phyloP scores from a whole-genome alignment of 2,113 vertebrate genomes.

The Leiothrix lutea region DNA sequence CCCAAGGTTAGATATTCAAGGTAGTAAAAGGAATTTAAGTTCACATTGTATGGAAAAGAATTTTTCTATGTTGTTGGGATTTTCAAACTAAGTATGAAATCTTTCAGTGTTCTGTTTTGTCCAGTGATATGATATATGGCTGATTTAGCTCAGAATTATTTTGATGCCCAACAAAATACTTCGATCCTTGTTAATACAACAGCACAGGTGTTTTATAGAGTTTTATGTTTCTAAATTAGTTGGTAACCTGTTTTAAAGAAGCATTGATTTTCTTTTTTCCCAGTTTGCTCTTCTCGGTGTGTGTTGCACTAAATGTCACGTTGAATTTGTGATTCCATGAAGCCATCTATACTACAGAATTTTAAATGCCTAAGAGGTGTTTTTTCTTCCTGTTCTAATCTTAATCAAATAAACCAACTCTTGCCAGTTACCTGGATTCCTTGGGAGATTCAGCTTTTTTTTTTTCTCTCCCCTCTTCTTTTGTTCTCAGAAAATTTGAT shows the following conservation, averaged over 20 bases:
- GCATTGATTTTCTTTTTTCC: conserved; percentile 36
- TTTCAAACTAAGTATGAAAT: neutral
- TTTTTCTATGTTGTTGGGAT: neutral
- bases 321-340: conserved; percentile 48
- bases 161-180: neutral
- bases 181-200: neutral
- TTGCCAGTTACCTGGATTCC: conserved; percentile 24
- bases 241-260: conserved; percentile 53
- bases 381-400: conserved; percentile 1
- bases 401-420: neutral
- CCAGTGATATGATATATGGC: neutral
- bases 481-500: neutral
- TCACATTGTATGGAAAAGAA: neutral
- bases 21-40: neutral
- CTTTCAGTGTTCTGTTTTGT: neutral
- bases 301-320: conserved; percentile 32
- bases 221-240: conserved; percentile 49
- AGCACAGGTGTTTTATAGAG: neutral
- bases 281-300: neutral
- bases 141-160: neutral
- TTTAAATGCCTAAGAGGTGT: neutral
- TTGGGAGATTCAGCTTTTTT: neutral
- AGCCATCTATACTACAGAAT: neutral
- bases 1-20: neutral
- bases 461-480: rapidly evolving